These are phyloP conservation scores for Parochlus steinenii DNA, from an alignment of 2,888 invertebrate genomes.

Conservation along the genomic window DNA sequence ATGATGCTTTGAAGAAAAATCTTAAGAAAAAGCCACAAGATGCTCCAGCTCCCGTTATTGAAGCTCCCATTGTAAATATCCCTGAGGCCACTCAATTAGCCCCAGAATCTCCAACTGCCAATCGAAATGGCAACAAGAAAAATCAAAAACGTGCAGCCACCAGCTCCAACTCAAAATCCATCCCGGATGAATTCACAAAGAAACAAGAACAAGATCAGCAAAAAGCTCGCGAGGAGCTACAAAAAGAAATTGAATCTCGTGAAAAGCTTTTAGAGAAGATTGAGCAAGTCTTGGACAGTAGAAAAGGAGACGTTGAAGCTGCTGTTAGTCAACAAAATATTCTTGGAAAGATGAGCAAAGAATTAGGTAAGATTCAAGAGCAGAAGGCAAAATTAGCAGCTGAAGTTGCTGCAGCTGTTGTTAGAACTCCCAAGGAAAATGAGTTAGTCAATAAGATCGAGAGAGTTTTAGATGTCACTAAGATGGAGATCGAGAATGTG, in stretches of 20 bases:
- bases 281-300: conserved; percentile 7
- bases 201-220: conserved; percentile 7
- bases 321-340: conserved; percentile 7
- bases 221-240: conserved; percentile 1
- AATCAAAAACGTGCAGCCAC: conserved; percentile 2
- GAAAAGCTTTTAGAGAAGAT: conserved; percentile 9
- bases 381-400: not conserved
- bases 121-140: too few species aligned
- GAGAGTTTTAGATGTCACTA: conserved; percentile 10
- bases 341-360: not conserved
- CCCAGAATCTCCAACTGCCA: too few species aligned
- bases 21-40: too few species aligned
- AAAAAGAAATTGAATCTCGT: conserved; percentile 10
- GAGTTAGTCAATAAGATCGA: conserved; percentile 8
- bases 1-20: too few species aligned
- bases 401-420: not conserved
- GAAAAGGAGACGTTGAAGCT: conserved; percentile 5
- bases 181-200: conserved; percentile 10
- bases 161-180: conserved; percentile 7
- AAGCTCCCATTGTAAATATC: too few species aligned
- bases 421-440: not conserved
- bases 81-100: too few species aligned
- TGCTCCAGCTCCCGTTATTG: too few species aligned
- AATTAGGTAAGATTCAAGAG: too few species aligned
- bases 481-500: conserved; percentile 6